phyloP scores from a whole-genome alignment of 2,113 vertebrate species.

The Labeo rohita region DNA sequence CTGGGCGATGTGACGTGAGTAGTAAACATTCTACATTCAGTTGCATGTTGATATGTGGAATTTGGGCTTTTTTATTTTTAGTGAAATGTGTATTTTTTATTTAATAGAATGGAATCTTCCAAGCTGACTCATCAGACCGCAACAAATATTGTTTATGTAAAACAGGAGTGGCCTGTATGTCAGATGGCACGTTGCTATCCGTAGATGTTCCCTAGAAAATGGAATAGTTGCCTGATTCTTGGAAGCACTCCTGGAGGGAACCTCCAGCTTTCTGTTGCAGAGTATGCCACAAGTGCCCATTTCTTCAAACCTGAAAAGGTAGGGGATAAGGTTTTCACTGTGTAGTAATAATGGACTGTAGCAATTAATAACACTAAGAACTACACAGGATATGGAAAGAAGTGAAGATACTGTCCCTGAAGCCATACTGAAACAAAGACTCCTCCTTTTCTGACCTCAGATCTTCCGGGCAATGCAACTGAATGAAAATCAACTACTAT shows the following conservation, averaged over 20 bases:
- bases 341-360: background rate
- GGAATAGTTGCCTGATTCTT: constrained; percentile 3
- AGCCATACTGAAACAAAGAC: background rate
- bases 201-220: background rate
- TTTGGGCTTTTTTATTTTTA: background rate
- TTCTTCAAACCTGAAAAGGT: background rate
- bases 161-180: constrained; percentile 9
- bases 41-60: background rate
- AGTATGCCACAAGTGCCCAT: background rate
- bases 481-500: background rate
- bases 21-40: too few relatives aligned
- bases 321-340: background rate
- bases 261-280: constrained; percentile 1
- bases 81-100: background rate
- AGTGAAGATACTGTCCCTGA: background rate
- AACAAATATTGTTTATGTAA: background rate
- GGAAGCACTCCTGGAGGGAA: constrained; percentile 2
- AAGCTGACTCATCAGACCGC: background rate
- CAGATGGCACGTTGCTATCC: background rate
- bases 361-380: background rate
- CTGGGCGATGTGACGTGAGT: too few relatives aligned
- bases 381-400: background rate
- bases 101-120: background rate
- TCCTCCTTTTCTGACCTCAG: background rate
- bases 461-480: background rate